Base-by-base conservation (phyloP, 2,113 vertebrate species). In the Grus americana region DNA sequence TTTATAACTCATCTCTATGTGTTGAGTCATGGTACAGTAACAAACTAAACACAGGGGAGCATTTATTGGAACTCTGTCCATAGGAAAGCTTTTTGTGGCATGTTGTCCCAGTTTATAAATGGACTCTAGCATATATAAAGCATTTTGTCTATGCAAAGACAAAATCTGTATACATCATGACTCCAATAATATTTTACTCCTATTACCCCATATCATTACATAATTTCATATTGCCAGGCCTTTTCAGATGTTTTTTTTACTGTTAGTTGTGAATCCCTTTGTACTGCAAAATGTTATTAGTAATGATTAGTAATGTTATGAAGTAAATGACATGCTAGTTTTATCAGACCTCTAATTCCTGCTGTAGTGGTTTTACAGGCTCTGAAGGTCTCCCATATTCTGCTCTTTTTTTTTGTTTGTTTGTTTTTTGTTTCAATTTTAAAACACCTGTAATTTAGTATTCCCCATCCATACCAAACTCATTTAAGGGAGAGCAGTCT, bases 301-400 rank as follows among this genome's bases (percentile, higher is more conserved):
- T 38, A 38, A 38, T 38, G 38, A 38, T 38, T 38, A 38, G 38
- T 38, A 38, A 38, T 44, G 12, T 63, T 93, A 70, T 68, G 42
- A 86, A 92, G 11, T 50, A 71, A 92, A 95, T 81, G 79, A 93
- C 52, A 86, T 92, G 86, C 81, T 94, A 65, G 40, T 66, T 94
- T 89, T 95, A 65, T 73, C 54, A 79, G 93, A 58, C 44, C 54
- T 71, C 61, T 52, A 87, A 78, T 94, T 92, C 85, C 46, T 95
- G 59, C 79, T 97, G 81, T 88, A 93, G 90, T 73, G 59, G 38
- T 93, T 95, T 97, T 93, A 96, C 90, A 95, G 90, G 95, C 95
- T 94, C 74, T 90, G 87, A 87, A 88, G 11, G 11, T 32, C 38
- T 73, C 29, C 40, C 57, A 78, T 88, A 91, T 86, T 95, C 49